Evolutionary conservation across 2,113 vertebrate genomes (phyloP).

Genomic region (Sebastes schlegelii): DNA sequence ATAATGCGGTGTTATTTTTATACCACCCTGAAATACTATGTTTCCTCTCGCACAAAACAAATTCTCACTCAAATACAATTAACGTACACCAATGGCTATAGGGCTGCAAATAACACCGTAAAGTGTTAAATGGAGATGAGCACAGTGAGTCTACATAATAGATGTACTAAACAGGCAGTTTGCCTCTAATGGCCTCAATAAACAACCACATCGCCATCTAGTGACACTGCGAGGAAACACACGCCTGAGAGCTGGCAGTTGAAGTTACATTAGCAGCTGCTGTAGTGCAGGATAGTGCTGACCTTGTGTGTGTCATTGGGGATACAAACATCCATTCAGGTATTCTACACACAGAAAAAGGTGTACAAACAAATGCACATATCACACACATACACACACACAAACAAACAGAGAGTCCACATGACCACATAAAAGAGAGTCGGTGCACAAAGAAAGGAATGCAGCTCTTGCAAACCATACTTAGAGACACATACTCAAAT

Average conservation of each 20-base stretch:
- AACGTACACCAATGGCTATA: conserved; percentile 35
- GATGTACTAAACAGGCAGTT: conserved; percentile 51
- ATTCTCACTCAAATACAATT: conserved; percentile 44
- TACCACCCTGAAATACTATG: background rate
- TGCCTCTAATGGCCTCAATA: conserved; percentile 12
- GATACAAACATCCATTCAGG: conserved; percentile 51
- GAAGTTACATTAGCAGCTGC: conserved; percentile 43
- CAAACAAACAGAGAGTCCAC: conserved; percentile 15
- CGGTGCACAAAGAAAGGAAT: background rate
- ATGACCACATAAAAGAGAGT: conserved; percentile 2
- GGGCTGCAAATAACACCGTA: conserved; percentile 38
- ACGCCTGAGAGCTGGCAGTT: conserved; percentile 25
- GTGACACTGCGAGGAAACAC: conserved; percentile 41
- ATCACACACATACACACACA: conserved; percentile 10
- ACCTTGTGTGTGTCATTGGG: conserved; percentile 75
- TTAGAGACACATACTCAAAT: background rate
- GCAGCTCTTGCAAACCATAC: background rate
- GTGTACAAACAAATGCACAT: conserved; percentile 46
- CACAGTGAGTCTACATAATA: conserved; percentile 48
- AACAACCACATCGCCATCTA: conserved; percentile 73
- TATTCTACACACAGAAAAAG: conserved; percentile 47
- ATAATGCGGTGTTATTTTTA: conserved; percentile 26
- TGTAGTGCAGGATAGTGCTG: conserved; percentile 52
- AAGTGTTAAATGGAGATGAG: conserved; percentile 53
- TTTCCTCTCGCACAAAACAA: background rate